A percentile compares a stretch with the other conserved stretches of the same genome.
Conservation (phyloP, 2,797 vertebrate genomes). For the Picus viridis region DNA sequence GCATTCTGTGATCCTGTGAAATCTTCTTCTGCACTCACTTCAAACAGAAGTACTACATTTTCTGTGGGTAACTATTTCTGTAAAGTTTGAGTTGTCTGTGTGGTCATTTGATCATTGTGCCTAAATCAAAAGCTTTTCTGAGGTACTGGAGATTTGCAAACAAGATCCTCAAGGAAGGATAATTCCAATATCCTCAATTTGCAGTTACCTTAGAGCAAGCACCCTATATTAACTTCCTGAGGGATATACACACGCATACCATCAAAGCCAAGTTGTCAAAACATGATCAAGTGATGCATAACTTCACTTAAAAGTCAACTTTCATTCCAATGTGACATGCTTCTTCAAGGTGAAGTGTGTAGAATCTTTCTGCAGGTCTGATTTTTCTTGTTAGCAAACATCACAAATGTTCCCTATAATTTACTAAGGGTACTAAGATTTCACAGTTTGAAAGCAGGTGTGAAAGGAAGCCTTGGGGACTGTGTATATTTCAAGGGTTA, state of each 20-base stretch:
- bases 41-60: conserved; percentile 27
- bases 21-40: not conserved
- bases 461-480: not conserved
- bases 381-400: conserved; percentile 30
- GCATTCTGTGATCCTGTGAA: not conserved
- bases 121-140: conserved; percentile 63
- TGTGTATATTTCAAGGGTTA: not conserved
- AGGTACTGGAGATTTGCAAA: conserved; percentile 56
- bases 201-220: conserved; percentile 59
- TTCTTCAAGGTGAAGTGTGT: conserved; percentile 35
- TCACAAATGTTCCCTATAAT: not conserved
- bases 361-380: conserved; percentile 44
- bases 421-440: not conserved
- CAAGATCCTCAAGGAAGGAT: conserved; percentile 55
- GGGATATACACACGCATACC: conserved; percentile 18
- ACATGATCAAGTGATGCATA: conserved; percentile 61
- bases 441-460: not conserved
- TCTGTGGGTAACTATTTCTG: conserved; percentile 64
- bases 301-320: conserved; percentile 51
- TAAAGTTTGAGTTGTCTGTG: conserved; percentile 59
- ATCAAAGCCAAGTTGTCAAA: conserved; percentile 59
- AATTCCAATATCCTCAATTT: conserved; percentile 44
- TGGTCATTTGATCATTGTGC: conserved; percentile 65
- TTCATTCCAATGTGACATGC: conserved; percentile 16
- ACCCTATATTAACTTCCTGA: conserved; percentile 42